phyloP scores from a whole-genome alignment of 1,140 invertebrate species.

The Dysdera silvatica region DNA sequence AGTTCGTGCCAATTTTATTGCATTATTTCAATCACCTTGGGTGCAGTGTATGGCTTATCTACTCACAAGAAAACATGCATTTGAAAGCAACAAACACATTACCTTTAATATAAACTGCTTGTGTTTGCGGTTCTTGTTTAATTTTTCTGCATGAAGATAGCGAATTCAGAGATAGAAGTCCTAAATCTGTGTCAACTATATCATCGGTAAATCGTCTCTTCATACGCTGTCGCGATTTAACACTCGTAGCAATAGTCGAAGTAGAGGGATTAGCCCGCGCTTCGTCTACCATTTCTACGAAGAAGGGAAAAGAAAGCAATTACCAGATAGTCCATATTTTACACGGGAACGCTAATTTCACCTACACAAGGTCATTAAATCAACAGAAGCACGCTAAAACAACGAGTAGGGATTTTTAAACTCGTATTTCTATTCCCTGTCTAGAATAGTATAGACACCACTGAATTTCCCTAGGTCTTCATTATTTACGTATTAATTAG shows the following conservation, averaged over 20 bases:
- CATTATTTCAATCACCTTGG: too few relatives aligned
- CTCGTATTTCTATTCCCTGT: not conserved
- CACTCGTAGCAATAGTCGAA: constrained; percentile 28
- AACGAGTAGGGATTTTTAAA: too few relatives aligned
- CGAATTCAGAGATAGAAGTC: not conserved
- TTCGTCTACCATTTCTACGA: not conserved
- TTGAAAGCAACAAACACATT: not conserved
- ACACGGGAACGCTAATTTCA: not conserved
- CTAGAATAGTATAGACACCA: not conserved
- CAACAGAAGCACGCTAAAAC: too few relatives aligned
- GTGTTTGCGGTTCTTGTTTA: too few relatives aligned
- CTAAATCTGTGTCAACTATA: constrained; percentile 17
- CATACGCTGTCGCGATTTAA: constrained; percentile 26
- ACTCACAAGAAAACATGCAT: too few relatives aligned
- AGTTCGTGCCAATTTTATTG: too few relatives aligned
- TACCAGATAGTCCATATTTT: not conserved
- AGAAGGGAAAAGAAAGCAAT: not conserved
- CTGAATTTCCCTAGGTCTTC: too few relatives aligned
- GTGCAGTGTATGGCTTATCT: too few relatives aligned
- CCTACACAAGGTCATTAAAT: not conserved
- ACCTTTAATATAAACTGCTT: not conserved
- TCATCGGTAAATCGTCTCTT: constrained; percentile 28
- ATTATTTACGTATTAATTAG: too few relatives aligned
- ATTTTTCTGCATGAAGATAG: not conserved
- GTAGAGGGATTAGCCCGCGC: too few relatives aligned